Base-by-base conservation (phyloP, 2,113 vertebrate genomes). In the Paedocypris sp. region DNA sequence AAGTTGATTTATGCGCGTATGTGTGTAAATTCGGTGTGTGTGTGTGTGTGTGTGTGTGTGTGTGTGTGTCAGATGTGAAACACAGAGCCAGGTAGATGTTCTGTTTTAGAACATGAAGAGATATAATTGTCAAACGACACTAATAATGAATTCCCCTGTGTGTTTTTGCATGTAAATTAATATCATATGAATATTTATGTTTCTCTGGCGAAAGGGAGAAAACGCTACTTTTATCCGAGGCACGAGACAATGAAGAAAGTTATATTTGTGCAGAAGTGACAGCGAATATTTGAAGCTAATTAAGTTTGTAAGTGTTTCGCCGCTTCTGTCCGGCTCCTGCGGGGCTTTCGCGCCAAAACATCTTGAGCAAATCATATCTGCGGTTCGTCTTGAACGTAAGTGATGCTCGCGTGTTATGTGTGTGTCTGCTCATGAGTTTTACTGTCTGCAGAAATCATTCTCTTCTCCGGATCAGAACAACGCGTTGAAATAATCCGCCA, bases 151-250 rank as follows among this genome's bases (percentile, higher is more conserved):
- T 75, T 79, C 78, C 75, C 78, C 50, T 58, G 70, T 73, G 76
- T 73, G 71, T 73, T 72, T 70, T 50, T 70, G 47, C 67, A 76
- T 82, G 74, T 79, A 81, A 80, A 81, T 77, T 29, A 15, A 48
- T 35, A 19, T 36, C 31, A 11, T 48, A 47, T 56, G 42, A 48
- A 64, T 64, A 57, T 57, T 22, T 56, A 56, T 64, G 16, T 39
- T 48, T 56, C 16, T 29, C 11, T 8, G 5, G 22, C 35, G 38
- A 18, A 50, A 64, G 39, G 16, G 51, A 64, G 22, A 38, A 36
- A 6, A 46, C 12, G 13, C 26, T 19, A 31, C 20, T 53, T 25
- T 53, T 38, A 53, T 53, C 19, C 20, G 23, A 57, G 39, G n/a
- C 12, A 6, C 5, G 18, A 32, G 48, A 53, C 49, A 45, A 45